These are phyloP conservation scores for Limnephilus lunatus DNA, from an alignment of 2,888 invertebrate genomes.

Conservation along the genomic window DNA sequence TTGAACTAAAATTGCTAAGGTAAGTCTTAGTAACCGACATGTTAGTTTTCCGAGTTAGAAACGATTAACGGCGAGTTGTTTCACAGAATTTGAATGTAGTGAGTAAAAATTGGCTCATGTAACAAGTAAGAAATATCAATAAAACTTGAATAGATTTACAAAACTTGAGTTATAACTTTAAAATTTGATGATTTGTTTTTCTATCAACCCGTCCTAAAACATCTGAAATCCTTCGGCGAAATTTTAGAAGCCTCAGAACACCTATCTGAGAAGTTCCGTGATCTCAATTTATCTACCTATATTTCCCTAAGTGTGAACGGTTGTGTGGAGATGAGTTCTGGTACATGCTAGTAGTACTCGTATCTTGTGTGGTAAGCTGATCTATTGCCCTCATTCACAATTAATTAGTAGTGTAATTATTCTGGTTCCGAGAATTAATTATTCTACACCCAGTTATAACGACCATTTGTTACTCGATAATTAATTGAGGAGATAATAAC, in stretches of 20 bases:
- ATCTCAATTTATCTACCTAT: not conserved
- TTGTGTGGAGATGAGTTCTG: conserved; percentile 11
- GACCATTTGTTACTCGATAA: too few relatives aligned
- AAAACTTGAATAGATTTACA: too few relatives aligned
- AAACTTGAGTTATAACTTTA: too few relatives aligned
- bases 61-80: too few relatives aligned
- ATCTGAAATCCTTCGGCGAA: not conserved
- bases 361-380: conserved; percentile 13
- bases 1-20: too few relatives aligned
- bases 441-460: not conserved
- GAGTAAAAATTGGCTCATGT: too few relatives aligned
- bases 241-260: not conserved
- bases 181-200: too few relatives aligned
- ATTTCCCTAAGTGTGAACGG: not conserved
- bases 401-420: conserved; percentile 32
- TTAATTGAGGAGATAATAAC: not conserved
- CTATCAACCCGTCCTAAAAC: too few relatives aligned
- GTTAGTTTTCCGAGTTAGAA: too few relatives aligned
- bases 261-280: not conserved
- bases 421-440: conserved; percentile 26
- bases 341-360: not conserved
- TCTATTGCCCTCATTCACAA: conserved; percentile 33
- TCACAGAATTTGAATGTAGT: too few relatives aligned
- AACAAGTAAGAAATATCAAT: too few relatives aligned
- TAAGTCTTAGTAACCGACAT: too few relatives aligned